Evolutionary conservation across 2,113 vertebrate genomes (phyloP), one percentile per base, ranked within the genome.

Genomic region (Coregonus clupeaformis): DNA sequence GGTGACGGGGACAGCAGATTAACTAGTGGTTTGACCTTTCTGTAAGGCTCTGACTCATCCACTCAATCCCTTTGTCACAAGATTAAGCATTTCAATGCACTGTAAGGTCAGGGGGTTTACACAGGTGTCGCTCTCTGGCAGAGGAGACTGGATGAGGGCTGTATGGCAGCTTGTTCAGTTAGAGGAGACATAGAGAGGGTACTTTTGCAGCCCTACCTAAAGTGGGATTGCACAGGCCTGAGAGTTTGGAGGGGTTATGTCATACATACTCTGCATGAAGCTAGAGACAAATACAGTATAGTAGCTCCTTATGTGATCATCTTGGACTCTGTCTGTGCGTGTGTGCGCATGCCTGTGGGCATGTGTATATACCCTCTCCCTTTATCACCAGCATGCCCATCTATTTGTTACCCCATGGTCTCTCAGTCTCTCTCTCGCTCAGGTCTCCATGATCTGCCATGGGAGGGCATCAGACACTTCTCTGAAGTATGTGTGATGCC

Each of bases 11-110:
- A 47, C 25, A 22, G 18, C 25, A 64, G 77, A 88, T 90, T 86
- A 89, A 81, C 84, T 84, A 82, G 71, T 69, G 60, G 24, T 82
- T 80, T 87, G 83, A 89, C 86, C 84, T 91, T 90, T 88, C 80
- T 64, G 68, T 82, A 78, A 74, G 76, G 45, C 69, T 42, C 36
- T 70, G 20, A 81, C 80, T 87, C 72, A 78, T 82, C 69, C 25
- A 73, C 73, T 85, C 71, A 6, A 68, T 78, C 77, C 24, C 80
- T 81, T 81, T 87, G 82, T 89, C 81, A 78, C 76, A 24, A 83
- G 84, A 84, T 88, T 87, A 85, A 85, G 75, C 74, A 68, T 79
- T 80, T 79, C 81, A 86, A 71, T 83, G 80, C 80, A 68, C 63
- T 30, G 72, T 80, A 70, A 86, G 85, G 78, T 80, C 79, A 80